Conservation (phyloP, 1,140 invertebrate species). For the Spodoptera litura region DNA sequence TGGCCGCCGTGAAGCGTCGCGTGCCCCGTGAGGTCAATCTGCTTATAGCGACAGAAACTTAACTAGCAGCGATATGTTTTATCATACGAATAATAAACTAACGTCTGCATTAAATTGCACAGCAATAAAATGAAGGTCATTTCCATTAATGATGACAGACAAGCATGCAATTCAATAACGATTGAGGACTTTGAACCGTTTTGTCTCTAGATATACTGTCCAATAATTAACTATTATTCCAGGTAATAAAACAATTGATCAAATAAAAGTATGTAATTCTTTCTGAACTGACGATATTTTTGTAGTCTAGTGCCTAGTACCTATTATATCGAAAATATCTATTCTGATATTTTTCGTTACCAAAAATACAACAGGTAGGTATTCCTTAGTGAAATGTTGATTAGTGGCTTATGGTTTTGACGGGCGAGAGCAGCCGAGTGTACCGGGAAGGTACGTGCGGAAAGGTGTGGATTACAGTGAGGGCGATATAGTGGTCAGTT, state of each 20-base stretch:
- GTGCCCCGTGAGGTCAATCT: conserved; percentile 54
- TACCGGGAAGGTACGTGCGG: conserved; percentile 40
- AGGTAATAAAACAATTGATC: too few species aligned
- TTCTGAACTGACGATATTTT: too few species aligned
- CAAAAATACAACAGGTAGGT: too few species aligned
- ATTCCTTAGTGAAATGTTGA: background rate
- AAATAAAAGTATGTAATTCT: too few species aligned
- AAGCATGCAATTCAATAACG: conserved; percentile 31
- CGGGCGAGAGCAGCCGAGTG: conserved; percentile 7
- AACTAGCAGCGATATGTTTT: background rate
- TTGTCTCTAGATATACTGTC: background rate
- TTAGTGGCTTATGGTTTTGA: conserved; percentile 20
- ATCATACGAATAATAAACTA: background rate
- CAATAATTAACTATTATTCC: too few species aligned
- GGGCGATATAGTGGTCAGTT: conserved; percentile 71
- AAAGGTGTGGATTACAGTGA: conserved; percentile 75
- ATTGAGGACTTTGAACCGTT: conserved; percentile 44
- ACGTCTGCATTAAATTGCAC: conserved; percentile 21
- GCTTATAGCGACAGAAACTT: conserved; percentile 40
- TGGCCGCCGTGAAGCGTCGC: conserved; percentile 49
- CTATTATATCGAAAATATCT: too few species aligned
- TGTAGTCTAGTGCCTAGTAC: too few species aligned
- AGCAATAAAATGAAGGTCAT: conserved; percentile 49
- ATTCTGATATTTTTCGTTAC: too few species aligned
- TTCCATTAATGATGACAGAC: conserved; percentile 44